Percentiles rank a stretch among this genome's conserved stretches.
phyloP scores from a whole-genome alignment of 2,888 invertebrate genomes.

The Vanessa cardui region DNA sequence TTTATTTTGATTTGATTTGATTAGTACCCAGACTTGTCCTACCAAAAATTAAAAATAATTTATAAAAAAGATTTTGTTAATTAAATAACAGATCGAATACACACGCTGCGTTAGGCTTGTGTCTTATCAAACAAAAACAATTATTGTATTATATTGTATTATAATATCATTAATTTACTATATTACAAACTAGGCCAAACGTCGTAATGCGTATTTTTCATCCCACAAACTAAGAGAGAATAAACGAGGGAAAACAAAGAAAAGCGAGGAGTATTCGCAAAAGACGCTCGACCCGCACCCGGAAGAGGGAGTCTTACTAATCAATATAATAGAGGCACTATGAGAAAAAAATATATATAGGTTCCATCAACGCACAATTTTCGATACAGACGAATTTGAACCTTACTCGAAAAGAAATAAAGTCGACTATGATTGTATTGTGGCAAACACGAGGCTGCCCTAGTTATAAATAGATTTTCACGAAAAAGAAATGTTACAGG shows the following conservation, averaged over 20 bases:
- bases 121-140: too few species aligned
- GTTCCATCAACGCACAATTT: slow-evolving; percentile 57
- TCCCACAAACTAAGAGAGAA: slow-evolving; percentile 39
- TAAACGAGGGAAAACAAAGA: slow-evolving; percentile 69
- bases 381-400: slow-evolving; percentile 45
- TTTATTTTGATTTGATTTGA: too few species aligned
- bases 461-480: slow-evolving; percentile 84
- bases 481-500: slow-evolving; percentile 83
- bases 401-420: slow-evolving; percentile 44
- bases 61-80: too few species aligned
- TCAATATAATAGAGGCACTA: slow-evolving; percentile 83
- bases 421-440: slow-evolving; percentile 47
- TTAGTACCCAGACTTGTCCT: too few species aligned
- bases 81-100: too few species aligned
- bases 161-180: not conserved
- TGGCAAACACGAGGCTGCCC: slow-evolving; percentile 65
- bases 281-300: slow-evolving; percentile 62
- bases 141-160: too few species aligned
- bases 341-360: slow-evolving; percentile 72
- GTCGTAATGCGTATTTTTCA: slow-evolving; percentile 42
- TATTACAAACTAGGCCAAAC: slow-evolving; percentile 11
- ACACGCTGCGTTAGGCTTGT: too few species aligned
- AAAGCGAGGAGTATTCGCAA: slow-evolving; percentile 67
- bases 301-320: slow-evolving; percentile 77
- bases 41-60: too few species aligned